These are phyloP conservation scores for Serinus canaria DNA, from an alignment of 2,113 vertebrate species.

Conservation along the genomic window DNA sequence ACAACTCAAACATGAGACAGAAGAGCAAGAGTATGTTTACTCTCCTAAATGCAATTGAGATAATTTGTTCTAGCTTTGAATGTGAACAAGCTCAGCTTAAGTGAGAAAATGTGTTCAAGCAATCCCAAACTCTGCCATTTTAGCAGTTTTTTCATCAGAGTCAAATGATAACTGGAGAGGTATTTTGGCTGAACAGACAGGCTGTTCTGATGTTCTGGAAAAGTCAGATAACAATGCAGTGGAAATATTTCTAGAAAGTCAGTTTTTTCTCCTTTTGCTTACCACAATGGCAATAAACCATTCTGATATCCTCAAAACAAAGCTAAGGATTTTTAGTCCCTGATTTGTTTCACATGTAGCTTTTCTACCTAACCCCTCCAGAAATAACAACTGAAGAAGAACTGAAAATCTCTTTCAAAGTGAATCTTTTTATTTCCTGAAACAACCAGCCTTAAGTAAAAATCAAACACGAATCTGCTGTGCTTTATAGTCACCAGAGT, in stretches of 20 bases:
- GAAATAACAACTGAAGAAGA: background rate
- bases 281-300: background rate
- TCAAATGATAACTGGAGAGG: background rate
- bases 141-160: background rate
- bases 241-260: background rate
- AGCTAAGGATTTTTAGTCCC: background rate
- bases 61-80: background rate
- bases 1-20: background rate
- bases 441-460: background rate
- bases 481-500: background rate
- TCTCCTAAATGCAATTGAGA: background rate
- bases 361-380: background rate
- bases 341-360: background rate
- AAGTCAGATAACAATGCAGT: background rate
- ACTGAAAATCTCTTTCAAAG: background rate
- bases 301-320: background rate
- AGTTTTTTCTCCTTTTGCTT: background rate
- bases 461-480: background rate
- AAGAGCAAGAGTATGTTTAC: background rate
- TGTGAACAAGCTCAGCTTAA: background rate
- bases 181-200: background rate
- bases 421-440: slow-evolving; percentile 3
- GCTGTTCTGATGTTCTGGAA: background rate
- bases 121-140: slow-evolving; percentile 17
- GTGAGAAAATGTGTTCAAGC: background rate